These are phyloP conservation scores for Tribolium castaneum DNA, from an alignment of 1,140 invertebrate genomes.

Conservation along the genomic window DNA sequence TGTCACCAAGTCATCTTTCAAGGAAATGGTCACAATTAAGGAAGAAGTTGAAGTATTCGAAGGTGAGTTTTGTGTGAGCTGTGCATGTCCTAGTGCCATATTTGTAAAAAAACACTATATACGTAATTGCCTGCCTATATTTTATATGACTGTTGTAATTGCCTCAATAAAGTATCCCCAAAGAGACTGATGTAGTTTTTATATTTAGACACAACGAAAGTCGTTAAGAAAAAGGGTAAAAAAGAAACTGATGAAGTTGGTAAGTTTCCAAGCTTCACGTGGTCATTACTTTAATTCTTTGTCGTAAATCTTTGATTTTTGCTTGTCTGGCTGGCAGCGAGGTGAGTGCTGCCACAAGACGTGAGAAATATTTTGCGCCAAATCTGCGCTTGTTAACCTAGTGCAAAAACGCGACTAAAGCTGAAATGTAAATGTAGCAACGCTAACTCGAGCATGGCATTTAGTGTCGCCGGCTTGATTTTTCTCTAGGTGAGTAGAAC, in stretches of 20 bases:
- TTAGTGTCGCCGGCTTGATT: constrained; percentile 19
- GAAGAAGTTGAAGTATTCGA: constrained; percentile 58
- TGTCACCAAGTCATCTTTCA: constrained; percentile 44
- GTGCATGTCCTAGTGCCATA: constrained; percentile 32
- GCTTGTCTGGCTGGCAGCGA: background rate
- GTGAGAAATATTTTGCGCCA: background rate
- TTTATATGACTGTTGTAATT: constrained; percentile 21
- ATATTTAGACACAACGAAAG: constrained; percentile 50
- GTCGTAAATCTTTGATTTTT: constrained; percentile 3
- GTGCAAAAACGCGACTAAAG: constrained; percentile 28
- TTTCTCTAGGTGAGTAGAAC: constrained; percentile 47
- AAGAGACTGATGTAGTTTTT: constrained; percentile 41
- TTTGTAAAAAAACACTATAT: constrained; percentile 19
- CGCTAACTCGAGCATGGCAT: constrained; percentile 44
- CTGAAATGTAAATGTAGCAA: constrained; percentile 34
- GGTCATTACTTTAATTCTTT: background rate
- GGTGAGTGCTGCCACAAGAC: background rate
- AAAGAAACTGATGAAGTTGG: constrained; percentile 53
- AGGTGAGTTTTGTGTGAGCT: constrained; percentile 55
- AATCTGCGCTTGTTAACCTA: background rate
- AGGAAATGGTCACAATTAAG: constrained; percentile 54
- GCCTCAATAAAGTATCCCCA: constrained; percentile 18
- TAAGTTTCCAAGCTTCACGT: constrained; percentile 43
- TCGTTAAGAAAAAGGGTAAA: constrained; percentile 52
- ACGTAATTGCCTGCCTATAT: constrained; percentile 39